Base-by-base conservation (phyloP, 2,888 invertebrate species). In the Aspidiotus rigidus region DNA sequence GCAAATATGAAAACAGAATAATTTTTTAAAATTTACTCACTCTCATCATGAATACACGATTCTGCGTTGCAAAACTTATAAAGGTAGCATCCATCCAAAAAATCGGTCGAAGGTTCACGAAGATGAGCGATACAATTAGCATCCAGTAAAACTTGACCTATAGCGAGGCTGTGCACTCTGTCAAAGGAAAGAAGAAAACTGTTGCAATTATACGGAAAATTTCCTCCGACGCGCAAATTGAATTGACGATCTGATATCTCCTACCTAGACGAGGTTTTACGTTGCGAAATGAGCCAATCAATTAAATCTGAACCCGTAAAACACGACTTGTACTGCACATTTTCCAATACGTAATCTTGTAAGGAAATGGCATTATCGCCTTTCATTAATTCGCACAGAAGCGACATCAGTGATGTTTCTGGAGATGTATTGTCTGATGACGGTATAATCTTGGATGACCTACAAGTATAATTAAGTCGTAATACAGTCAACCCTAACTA, bases 211-310 rank as follows among this genome's bases (percentile, higher is more conserved):
- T 13, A 49, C n/a, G 10, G 49, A 49, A 28, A 28, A 49, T 49
- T 49, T 49, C 49, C 49, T n/a, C 10, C 49, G 5, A 10, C 1
- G 57, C 15, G n/a, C n/a, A n/a, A n/a, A n/a, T n/a, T n/a, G n/a
- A 57, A 2, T 57, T 16, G 16, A 16, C 10, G 61, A 71, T 17
- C 10, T 17, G 28, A 28, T 39, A 59, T 55, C 10, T 17, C 16
- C 73, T 77, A 88, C 90, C 89, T 85, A 0, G 86, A 86, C 64
- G 86, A 85, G 55, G 88, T 87, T 76, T 85, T 86, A 71, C 89
- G 87, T 75, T 89, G 87, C 64, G 84, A 83, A 76, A 90, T 84
- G 16, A 93, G 80, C 92, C 92, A 93, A 76, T 91, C 90, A 7
- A 92, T 85, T 11, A 93, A 79, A 75, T 91, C 89, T 70, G 85